Evolutionary conservation across 2,888 invertebrate species (phyloP), one percentile per base, ranked within the genome.

Genomic region (Epirrhoe alternata): DNA sequence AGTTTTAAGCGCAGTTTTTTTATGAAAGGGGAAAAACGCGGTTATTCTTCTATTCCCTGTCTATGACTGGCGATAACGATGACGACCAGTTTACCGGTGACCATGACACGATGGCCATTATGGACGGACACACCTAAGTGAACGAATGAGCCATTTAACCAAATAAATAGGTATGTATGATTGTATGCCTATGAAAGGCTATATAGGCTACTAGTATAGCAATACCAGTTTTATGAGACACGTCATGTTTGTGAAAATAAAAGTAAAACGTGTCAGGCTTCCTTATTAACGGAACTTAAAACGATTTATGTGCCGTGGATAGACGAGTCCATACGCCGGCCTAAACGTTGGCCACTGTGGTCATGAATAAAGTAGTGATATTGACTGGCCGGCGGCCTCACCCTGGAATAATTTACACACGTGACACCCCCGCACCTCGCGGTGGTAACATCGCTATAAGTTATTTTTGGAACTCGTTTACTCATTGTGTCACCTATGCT

Each of bases 301-400:
- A 47, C 47, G 47, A 16, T 47, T 14, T 24, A 35, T 71, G 49
- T 71, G 69, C 63, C 72, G 69, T 64, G 70, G 81, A 72, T 78
- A 78, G 81, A 70, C 77, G 79, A 83, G 78, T 87, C 86, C 84
- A 85, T 74, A 76, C 77, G 78, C 74, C 69, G 72, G 70, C 78
- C 81, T 87, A 90, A 90, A 86, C 85, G 88, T 73, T 82, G 78
- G 84, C 76, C 85, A 78, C 85, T 74, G 80, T 75, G 82, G 85
- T 87, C 90, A 91, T 93, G 90, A 92, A 93, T 93, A 90, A 92
- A 83, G 86, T 83, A 93, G 89, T 82, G 79, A 76, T 92, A 93
- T 93, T 87, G 93, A 92, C 92, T 90, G 82, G 69, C 70, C 75
- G 70, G 77, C 81, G 83, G 83, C 87, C 86, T 86, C 85, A 80